Conservation (phyloP, 2,888 invertebrate genomes). For the Luffia ferchaultella region DNA sequence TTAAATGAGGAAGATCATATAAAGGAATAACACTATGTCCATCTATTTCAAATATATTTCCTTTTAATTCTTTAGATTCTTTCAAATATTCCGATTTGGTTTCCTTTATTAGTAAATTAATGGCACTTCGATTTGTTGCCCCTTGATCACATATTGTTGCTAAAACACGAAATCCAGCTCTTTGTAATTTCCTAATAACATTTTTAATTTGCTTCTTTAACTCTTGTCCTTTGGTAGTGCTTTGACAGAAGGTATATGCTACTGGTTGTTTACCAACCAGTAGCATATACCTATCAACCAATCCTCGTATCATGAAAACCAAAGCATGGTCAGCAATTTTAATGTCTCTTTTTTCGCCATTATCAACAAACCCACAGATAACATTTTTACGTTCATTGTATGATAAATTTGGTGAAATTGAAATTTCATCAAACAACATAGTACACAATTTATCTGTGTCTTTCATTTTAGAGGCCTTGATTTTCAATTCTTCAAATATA, state of each 20-base stretch:
- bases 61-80: constrained; percentile 1
- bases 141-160: constrained; percentile 21
- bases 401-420: constrained; percentile 8
- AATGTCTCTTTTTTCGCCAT: constrained; percentile 2
- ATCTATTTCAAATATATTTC: not conserved
- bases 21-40: constrained; percentile 5
- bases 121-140: constrained; percentile 15
- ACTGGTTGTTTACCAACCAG: constrained; percentile 15
- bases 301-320: constrained; percentile 14
- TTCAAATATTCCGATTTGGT: constrained; percentile 9
- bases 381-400: constrained; percentile 9
- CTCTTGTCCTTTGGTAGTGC: constrained; percentile 18
- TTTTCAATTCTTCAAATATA: constrained; percentile 12
- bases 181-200: constrained; percentile 9
- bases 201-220: constrained; percentile 17
- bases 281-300: constrained; percentile 13
- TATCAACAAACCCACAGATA: not conserved
- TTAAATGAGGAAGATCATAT: constrained; percentile 19
- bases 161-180: constrained; percentile 17
- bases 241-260: constrained; percentile 16
- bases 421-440: constrained; percentile 8
- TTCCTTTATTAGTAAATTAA: constrained; percentile 18
- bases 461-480: constrained; percentile 8
- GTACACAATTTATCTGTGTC: constrained; percentile 8
- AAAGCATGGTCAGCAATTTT: constrained; percentile 9